Conservation (phyloP, 2,113 vertebrate genomes). For the western clawed frog (Xenopus tropicalis) region DNA sequence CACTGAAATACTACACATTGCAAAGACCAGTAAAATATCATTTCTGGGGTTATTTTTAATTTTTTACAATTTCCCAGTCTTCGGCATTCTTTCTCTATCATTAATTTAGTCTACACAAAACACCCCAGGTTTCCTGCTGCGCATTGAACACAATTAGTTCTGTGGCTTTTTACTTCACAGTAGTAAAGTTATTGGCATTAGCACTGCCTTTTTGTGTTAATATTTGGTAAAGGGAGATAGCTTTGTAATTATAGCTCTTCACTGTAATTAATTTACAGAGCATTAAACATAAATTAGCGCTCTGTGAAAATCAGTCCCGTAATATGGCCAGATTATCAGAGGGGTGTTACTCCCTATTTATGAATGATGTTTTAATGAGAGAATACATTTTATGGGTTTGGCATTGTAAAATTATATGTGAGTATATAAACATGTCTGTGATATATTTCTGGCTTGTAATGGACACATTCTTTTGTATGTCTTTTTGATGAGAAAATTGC, state of each 20-base stretch:
- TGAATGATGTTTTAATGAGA: constrained; percentile 22
- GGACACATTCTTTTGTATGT: too few relatives aligned
- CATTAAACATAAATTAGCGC: constrained; percentile 52
- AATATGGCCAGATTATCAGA: constrained; percentile 19
- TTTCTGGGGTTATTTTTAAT: too few relatives aligned
- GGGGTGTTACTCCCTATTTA: constrained; percentile 21
- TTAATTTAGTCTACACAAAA: constrained; percentile 14
- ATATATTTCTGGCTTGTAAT: too few relatives aligned
- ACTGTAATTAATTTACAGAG: constrained; percentile 55
- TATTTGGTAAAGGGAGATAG: constrained; percentile 21
- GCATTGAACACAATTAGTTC: constrained; percentile 48
- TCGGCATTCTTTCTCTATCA: neutral
- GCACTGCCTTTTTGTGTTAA: constrained; percentile 44
- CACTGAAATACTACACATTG: too few relatives aligned
- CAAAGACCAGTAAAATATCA: too few relatives aligned
- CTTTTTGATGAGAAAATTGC: too few relatives aligned
- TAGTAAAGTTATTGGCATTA: constrained; percentile 45
- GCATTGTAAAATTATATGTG: neutral
- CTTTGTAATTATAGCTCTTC: constrained; percentile 51
- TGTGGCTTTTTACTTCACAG: constrained; percentile 30
- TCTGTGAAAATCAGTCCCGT: constrained; percentile 35
- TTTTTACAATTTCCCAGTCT: too few relatives aligned
- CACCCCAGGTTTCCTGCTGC: constrained; percentile 27
- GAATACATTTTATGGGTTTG: neutral
- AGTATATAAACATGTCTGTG: neutral